phyloP scores from a whole-genome alignment of 2,797 vertebrate genomes.

The Phoxinus dragarum region DNA sequence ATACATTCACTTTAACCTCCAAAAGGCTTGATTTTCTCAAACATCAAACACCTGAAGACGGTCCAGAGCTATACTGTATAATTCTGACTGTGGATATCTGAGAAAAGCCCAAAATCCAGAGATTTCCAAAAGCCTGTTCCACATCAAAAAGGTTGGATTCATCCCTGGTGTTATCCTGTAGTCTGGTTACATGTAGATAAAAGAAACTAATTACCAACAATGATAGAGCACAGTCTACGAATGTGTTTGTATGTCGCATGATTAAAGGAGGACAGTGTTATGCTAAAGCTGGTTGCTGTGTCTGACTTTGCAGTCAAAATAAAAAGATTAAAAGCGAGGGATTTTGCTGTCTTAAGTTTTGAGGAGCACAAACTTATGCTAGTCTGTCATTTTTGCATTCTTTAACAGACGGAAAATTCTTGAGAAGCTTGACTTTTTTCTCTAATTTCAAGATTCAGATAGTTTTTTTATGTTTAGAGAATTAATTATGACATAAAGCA shows the following conservation, averaged over 20 bases:
- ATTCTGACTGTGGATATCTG: slow-evolving; percentile 22
- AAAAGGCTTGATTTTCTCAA: background rate
- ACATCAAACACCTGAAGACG: background rate
- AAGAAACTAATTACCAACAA: slow-evolving; percentile 28
- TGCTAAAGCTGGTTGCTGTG: slow-evolving; percentile 37
- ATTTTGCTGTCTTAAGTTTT: slow-evolving; percentile 16
- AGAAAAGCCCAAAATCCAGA: slow-evolving; percentile 29
- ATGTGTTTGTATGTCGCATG: slow-evolving; percentile 20
- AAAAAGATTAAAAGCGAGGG: slow-evolving; percentile 44
- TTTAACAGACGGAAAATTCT: background rate
- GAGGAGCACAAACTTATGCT: background rate
- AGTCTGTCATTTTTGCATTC: slow-evolving; percentile 48
- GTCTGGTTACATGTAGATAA: slow-evolving; percentile 41
- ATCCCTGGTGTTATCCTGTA: slow-evolving; percentile 18
- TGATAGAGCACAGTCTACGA: slow-evolving; percentile 14
- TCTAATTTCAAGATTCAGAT: background rate
- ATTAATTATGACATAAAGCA: background rate
- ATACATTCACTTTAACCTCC: background rate
- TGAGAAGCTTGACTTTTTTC: background rate
- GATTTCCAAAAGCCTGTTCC: slow-evolving; percentile 16
- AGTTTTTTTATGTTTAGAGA: background rate
- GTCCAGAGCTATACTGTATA: background rate
- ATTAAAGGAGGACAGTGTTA: slow-evolving; percentile 30
- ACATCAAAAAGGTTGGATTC: slow-evolving; percentile 25
- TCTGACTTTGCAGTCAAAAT: slow-evolving; percentile 53